Evolutionary conservation across 2,113 vertebrate genomes (phyloP).

Genomic region (Indicator maculatus): DNA sequence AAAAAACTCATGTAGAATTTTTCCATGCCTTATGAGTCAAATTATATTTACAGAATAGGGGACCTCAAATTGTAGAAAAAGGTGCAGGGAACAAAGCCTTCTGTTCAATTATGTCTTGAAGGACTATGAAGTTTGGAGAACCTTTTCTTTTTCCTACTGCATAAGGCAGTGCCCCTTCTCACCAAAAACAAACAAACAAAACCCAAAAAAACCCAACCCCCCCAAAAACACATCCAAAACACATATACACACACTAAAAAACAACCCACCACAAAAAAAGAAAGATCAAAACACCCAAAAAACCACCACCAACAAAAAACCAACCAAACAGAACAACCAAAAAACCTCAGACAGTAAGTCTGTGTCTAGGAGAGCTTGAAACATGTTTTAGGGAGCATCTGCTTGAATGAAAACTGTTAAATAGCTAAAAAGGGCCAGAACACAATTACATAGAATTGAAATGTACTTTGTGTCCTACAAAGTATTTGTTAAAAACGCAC

Average conservation of each 20-base stretch:
- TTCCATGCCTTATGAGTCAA: background rate
- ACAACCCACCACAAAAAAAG: too few species aligned
- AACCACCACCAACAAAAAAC: too few species aligned
- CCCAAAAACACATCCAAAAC: too few species aligned
- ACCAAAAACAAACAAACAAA: background rate
- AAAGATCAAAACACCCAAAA: too few species aligned
- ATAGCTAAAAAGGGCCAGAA: background rate
- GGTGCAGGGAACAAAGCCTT: background rate
- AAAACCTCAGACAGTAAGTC: background rate
- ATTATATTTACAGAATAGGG: background rate
- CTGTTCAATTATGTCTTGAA: background rate
- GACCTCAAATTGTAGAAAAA: background rate
- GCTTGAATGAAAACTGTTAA: background rate
- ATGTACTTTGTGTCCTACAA: background rate
- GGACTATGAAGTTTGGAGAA: background rate
- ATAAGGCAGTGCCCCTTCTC: background rate
- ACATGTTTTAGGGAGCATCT: background rate
- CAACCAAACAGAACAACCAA: too few species aligned
- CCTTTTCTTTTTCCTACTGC: background rate
- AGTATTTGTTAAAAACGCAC: background rate
- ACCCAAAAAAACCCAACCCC: too few species aligned
- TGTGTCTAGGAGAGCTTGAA: background rate
- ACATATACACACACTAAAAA: too few species aligned
- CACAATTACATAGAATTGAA: background rate
- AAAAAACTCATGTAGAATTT: background rate